Percentiles rank a stretch among this genome's conserved stretches.
Evolutionary conservation across 1,140 invertebrate species (phyloP).

Genomic region (Acromyrmex heyeri): DNA sequence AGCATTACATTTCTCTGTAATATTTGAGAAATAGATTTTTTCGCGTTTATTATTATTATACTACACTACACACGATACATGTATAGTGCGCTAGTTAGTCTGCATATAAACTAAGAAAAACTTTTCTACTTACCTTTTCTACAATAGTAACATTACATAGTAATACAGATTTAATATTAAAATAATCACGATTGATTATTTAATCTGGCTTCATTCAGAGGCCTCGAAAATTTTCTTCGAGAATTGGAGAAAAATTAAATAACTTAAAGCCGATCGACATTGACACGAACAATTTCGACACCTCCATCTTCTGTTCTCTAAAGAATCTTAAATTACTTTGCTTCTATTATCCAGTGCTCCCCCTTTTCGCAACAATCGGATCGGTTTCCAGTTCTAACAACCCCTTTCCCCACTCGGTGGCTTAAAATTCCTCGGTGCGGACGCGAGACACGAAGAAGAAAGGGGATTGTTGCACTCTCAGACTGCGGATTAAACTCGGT

Average conservation of each 20-base stretch:
- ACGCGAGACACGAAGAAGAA: conserved; percentile 63
- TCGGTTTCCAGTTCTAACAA: conserved; percentile 52
- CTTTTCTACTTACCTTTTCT: background rate
- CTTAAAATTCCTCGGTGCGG: conserved; percentile 63
- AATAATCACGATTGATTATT: background rate
- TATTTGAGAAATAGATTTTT: background rate
- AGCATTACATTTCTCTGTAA: background rate
- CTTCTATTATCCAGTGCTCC: conserved; percentile 22
- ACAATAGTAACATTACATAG: no score
- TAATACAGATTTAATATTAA: background rate
- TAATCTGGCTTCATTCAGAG: background rate
- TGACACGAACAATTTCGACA: conserved; percentile 24
- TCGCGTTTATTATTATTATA: background rate
- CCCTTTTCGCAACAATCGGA: conserved; percentile 29
- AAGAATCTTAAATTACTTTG: conserved; percentile 35
- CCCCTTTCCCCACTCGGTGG: conserved; percentile 8
- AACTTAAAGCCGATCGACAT: background rate
- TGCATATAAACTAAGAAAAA: background rate
- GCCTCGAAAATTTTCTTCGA: background rate
- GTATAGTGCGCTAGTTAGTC: no score
- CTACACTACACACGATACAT: background rate
- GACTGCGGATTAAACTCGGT: conserved; percentile 70
- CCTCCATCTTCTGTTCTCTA: background rate
- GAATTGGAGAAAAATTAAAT: background rate
- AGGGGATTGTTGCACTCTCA: conserved; percentile 72